Percentiles rank a stretch among this genome's conserved stretches.
These are phyloP conservation scores for Melangyna quadrimaculata DNA, from an alignment of 2,888 invertebrate genomes.

Conservation along the genomic window DNA sequence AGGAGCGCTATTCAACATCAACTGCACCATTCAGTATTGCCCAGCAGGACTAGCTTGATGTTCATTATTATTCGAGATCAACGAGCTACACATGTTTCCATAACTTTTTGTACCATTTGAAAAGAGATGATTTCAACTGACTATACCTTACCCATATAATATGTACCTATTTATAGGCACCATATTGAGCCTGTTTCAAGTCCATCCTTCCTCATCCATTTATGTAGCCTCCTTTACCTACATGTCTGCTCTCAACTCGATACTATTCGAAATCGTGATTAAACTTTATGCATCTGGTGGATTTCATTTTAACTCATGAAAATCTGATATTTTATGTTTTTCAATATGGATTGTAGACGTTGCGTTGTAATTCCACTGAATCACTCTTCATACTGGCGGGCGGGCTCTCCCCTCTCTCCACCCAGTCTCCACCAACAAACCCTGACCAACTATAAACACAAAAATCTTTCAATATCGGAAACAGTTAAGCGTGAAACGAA, in stretches of 20 bases:
- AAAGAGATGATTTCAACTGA: slow-evolving; percentile 14
- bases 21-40: slow-evolving; percentile 32
- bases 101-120: slow-evolving; percentile 28
- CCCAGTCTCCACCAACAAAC: not conserved
- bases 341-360: slow-evolving; percentile 29
- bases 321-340: slow-evolving; percentile 56
- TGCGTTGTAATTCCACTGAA: slow-evolving; percentile 3
- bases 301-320: slow-evolving; percentile 47
- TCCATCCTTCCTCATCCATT: not conserved
- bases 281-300: slow-evolving; percentile 57
- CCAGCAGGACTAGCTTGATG: slow-evolving; percentile 7
- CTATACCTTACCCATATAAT: not conserved
- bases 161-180: not conserved
- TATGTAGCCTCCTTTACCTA: not conserved
- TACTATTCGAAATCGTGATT: slow-evolving; percentile 39
- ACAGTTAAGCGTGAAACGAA: slow-evolving; percentile 56
- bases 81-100: slow-evolving; percentile 62
- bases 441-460: not conserved
- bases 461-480: slow-evolving; percentile 36
- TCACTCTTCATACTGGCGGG: not conserved
- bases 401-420: not conserved
- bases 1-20: slow-evolving; percentile 1
- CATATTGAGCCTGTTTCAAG: not conserved
- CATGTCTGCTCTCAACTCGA: not conserved
- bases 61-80: slow-evolving; percentile 62